Percentiles rank a stretch among this genome's conserved stretches.
phyloP scores from a whole-genome alignment of 2,888 invertebrate species.

The Agriopis marginaria region DNA sequence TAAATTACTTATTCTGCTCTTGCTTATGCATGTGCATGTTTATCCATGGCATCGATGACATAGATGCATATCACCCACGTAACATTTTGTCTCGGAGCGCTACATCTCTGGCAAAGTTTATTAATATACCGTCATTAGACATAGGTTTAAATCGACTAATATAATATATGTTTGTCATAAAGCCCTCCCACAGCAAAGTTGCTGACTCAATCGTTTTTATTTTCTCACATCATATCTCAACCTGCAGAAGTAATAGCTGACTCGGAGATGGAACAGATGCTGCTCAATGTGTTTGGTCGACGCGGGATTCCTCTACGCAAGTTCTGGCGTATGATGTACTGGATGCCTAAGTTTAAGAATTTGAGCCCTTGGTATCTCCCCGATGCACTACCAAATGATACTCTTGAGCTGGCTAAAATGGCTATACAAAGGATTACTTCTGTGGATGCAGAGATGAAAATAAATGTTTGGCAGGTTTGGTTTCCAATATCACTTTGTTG shows the following conservation, averaged over 20 bases:
- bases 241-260: conserved; percentile 95
- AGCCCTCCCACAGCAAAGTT: too few relatives aligned
- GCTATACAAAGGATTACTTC: conserved; percentile 94
- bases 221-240: conserved; percentile 38
- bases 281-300: conserved; percentile 94
- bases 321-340: conserved; percentile 94
- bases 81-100: too few relatives aligned
- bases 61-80: too few relatives aligned
- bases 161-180: too few relatives aligned
- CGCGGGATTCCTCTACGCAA: conserved; percentile 91
- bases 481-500: background rate
- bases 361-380: conserved; percentile 95
- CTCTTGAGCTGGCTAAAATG: conserved; percentile 91
- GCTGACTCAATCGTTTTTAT: background rate
- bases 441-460: conserved; percentile 90
- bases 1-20: too few relatives aligned
- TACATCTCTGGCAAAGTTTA: too few relatives aligned
- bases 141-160: too few relatives aligned
- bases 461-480: conserved; percentile 88
- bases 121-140: too few relatives aligned
- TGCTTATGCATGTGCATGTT: too few relatives aligned
- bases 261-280: conserved; percentile 93
- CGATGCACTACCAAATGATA: conserved; percentile 91
- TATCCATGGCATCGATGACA: too few relatives aligned
- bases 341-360: conserved; percentile 98